A percentile compares a stretch with the other conserved stretches of the same genome.
These are phyloP conservation scores for Lucilia cuprina DNA, from an alignment of 1,140 invertebrate genomes.

Conservation along the genomic window DNA sequence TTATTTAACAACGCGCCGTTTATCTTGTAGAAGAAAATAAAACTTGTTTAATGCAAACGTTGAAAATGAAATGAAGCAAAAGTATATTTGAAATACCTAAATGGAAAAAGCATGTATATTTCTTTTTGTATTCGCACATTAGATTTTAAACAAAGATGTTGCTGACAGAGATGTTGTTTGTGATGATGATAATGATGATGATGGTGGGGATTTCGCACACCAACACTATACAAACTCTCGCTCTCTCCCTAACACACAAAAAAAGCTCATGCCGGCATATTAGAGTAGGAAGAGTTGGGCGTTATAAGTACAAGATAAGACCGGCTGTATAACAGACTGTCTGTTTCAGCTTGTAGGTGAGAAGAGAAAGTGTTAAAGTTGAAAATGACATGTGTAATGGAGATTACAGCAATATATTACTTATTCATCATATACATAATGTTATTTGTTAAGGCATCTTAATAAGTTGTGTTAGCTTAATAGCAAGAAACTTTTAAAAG, in stretches of 20 bases:
- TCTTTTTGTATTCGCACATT: background rate
- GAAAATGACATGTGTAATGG: background rate
- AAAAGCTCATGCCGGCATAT: background rate
- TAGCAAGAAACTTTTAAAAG: background rate
- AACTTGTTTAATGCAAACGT: constrained; percentile 1
- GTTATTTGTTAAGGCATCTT: background rate
- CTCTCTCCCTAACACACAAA: background rate
- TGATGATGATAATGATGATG: background rate
- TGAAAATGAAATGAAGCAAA: background rate
- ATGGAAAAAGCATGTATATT: background rate
- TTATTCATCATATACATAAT: background rate
- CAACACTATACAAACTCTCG: background rate
- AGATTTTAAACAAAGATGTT: background rate
- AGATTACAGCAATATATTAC: background rate
- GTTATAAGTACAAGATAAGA: background rate
- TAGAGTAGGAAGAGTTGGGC: background rate
- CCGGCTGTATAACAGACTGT: background rate
- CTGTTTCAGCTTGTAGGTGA: background rate
- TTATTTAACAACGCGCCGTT: background rate
- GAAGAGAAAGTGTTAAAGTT: constrained; percentile 17
- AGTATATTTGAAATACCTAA: background rate
- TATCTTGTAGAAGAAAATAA: background rate
- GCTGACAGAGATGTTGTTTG: background rate
- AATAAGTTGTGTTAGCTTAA: background rate
- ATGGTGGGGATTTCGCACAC: background rate